Evolutionary conservation across 2,113 vertebrate genomes (phyloP), one percentile per base, ranked within the genome.

Genomic region (Ahaetulla prasina): DNA sequence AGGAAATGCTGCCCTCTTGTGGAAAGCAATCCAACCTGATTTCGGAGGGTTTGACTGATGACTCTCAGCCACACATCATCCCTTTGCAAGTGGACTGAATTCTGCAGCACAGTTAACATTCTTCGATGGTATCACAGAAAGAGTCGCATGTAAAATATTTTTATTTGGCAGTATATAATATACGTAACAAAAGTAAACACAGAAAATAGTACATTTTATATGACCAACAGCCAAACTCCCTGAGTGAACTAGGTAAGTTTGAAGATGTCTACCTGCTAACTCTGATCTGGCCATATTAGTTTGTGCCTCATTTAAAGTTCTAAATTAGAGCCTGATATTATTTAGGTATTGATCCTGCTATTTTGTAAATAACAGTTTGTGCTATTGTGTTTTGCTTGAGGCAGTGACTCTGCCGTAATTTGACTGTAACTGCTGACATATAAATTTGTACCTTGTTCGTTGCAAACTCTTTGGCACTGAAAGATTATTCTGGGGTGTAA

Each of bases 91-190:
- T 11, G 10, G 39, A n/a, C 16, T 25, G 2, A 49, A 35, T 2
- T 18, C 1, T 63, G 39, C 50, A 60, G 11, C 23, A 16, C 84
- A n/a, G 25, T 57, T 35, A 50, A 14, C 3, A 2, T 35, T 50
- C 27, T 50, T 87, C 1, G 74, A 30, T n/a, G 12, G 22, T 16
- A 87, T 87, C 45, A 87, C 52, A 92, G 68, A 89, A 80, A 6
- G n/a, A 92, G 14, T 2, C 89, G 92, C 68, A 60, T 89, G 60
- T 60, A 89, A 86, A 92, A 86, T 89, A 45, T 39, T 89, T 88
- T 60, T 68, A 89, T 85, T 92, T 85, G 88, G 53, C 43, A 89
- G 20, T 52, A 91, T 11, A 85, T n/a, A 54, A 2, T 27, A 74
- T 8, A 52, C 9, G 39, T 27, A 25, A 43, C 35, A 84, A 54